phyloP scores from a whole-genome alignment of 2,113 vertebrate genomes.

The Gnathonemus echidnorhynchus region DNA sequence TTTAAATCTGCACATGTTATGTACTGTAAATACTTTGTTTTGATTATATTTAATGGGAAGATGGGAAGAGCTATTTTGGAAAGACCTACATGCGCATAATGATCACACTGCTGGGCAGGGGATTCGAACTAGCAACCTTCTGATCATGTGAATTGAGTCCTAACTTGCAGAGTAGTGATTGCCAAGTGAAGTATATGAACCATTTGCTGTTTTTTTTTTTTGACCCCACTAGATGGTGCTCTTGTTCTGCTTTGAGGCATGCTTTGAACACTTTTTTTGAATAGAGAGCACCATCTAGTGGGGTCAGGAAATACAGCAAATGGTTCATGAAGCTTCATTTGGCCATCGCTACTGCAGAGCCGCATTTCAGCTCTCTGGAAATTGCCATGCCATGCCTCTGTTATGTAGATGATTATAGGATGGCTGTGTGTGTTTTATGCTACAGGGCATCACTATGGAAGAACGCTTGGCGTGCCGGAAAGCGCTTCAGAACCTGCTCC shows the following conservation, averaged over 20 bases:
- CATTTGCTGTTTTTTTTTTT: neutral
- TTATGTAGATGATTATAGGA: neutral
- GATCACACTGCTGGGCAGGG: neutral
- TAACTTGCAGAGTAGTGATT: neutral
- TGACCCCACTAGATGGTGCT: neutral
- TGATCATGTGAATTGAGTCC: neutral
- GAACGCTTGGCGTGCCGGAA: conserved; percentile 59
- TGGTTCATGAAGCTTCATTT: neutral
- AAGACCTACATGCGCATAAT: neutral
- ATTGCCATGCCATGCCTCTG: neutral
- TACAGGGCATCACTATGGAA: conserved; percentile 62
- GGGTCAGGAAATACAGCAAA: neutral
- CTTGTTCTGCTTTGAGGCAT: neutral
- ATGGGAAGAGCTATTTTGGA: neutral
- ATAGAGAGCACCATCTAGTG: neutral
- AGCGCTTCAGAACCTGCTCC: conserved; percentile 62
- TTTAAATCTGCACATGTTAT: neutral
- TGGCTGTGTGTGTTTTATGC: conserved; percentile 7
- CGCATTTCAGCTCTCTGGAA: neutral
- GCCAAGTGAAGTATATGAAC: neutral
- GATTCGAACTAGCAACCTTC: neutral
- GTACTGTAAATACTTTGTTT: neutral
- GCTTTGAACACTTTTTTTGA: neutral
- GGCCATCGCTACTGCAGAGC: neutral
- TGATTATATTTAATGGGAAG: neutral